phyloP scores from a whole-genome alignment of 2,113 vertebrate species.

The Pelobates fuscus region DNA sequence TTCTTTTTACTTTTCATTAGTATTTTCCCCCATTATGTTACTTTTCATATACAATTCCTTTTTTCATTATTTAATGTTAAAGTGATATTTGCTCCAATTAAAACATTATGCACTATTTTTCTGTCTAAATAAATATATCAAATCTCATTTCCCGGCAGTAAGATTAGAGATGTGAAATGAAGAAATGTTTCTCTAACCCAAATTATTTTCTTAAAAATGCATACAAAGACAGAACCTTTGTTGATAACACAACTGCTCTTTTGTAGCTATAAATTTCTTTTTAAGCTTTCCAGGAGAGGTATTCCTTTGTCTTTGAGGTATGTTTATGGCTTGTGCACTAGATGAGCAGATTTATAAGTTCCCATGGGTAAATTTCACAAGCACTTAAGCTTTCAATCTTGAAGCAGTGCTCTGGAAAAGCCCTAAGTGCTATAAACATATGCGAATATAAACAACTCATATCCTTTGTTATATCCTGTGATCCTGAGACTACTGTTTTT shows the following conservation, averaged over 20 bases:
- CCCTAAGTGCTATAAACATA: background rate
- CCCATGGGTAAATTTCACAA: slow-evolving; percentile 12
- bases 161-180: too few relatives aligned
- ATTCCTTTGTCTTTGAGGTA: background rate
- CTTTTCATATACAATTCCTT: too few relatives aligned
- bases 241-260: background rate
- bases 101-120: too few relatives aligned
- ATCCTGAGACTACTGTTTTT: background rate
- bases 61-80: too few relatives aligned
- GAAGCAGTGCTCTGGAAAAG: slow-evolving; percentile 1
- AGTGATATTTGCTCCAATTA: too few relatives aligned
- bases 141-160: too few relatives aligned
- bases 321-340: background rate
- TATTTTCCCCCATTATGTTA: too few relatives aligned
- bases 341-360: slow-evolving; percentile 15
- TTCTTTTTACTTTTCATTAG: too few relatives aligned
- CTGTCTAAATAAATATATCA: too few relatives aligned
- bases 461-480: background rate
- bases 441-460: slow-evolving; percentile 3
- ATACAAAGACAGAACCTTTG: too few relatives aligned
- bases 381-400: slow-evolving; percentile 20
- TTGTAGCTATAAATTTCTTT: background rate
- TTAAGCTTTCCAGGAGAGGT: background rate
- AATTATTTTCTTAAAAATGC: background rate
- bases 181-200: too few relatives aligned